Base-by-base conservation (phyloP, 2,113 vertebrate species). In the Ageneiosus marmoratus region DNA sequence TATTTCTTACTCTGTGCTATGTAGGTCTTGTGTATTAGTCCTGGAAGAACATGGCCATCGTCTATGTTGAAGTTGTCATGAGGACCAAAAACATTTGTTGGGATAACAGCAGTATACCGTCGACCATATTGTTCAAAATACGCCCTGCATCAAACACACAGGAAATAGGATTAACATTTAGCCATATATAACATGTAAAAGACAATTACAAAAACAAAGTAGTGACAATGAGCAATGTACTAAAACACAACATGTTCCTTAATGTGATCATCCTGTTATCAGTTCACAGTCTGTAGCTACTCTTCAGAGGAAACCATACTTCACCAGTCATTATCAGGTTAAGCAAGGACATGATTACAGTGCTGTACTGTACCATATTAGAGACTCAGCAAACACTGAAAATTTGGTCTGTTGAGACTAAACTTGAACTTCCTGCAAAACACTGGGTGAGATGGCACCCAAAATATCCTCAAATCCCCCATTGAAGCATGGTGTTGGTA, bases 1-100 rank as follows among this genome's bases (percentile, higher is more conserved):
- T 18, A 15, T 27, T 60, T 89, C 96, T 95, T 93, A 99, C 98
- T 93, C 88, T 98, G 94, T 60, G 97, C 96, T 70, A 95, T 84
- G 88, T 97, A 97, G 20, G 93, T 93, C 92, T 99, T 99, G 90
- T 99, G 98, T 90, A 99, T 97, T 80, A 99, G 96, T 29, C 97
- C 97, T 0, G 98, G 97, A 46, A 99, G 90, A 78, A 99, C 98
- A 0, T 99, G 98, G 0, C 98, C 97, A 0, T 99, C 95, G 87
- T 97, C 96, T 0, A 99, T 97, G 91, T 91, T 97, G 93, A 96
- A 99, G 95, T 99, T 99, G 92, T 99, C 98, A 0, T 99, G 91
- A 0, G 96, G 97, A 5, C 98, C 98, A 0, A 99, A 99, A 84
- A 99, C 95, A 0, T 99, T 99, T 63, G 98, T 99, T 78, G 98